Conservation (phyloP, 2,888 invertebrate species). For the Nemoura dubitans region DNA sequence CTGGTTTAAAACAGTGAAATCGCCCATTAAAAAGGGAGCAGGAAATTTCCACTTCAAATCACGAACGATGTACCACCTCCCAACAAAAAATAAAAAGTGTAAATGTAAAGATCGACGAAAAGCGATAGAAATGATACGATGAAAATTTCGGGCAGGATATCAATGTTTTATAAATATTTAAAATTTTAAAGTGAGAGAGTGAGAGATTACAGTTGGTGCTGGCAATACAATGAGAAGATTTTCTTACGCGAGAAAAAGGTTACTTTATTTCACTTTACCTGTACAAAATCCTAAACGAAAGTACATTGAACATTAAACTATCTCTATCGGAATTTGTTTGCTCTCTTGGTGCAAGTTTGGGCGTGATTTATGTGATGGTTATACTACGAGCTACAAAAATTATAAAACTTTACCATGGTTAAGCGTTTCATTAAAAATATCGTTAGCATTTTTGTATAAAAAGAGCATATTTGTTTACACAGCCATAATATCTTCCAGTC, state of each 20-base stretch:
- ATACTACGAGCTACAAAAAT: neutral
- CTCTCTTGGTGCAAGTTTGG: neutral
- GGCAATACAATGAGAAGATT: too few species aligned
- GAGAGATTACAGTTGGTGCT: too few species aligned
- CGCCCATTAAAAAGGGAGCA: conserved; percentile 38
- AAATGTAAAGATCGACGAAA: conserved; percentile 24
- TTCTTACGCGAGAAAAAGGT: too few species aligned
- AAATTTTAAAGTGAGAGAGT: too few species aligned
- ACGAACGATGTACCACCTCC: conserved; percentile 34
- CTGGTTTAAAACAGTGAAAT: conserved; percentile 42
- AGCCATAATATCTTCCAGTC: neutral
- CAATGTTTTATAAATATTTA: too few species aligned
- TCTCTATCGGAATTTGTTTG: neutral
- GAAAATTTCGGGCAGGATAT: neutral
- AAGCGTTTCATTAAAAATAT: conserved; percentile 7
- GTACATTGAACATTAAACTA: neutral
- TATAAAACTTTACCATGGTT: neutral
- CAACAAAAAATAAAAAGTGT: neutral
- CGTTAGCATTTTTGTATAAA: neutral
- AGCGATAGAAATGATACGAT: conserved; percentile 45
- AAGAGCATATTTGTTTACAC: conserved; percentile 7
- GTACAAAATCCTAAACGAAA: neutral
- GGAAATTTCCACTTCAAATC: conserved; percentile 45
- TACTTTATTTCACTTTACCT: too few species aligned
- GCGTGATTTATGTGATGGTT: neutral